Evolutionary conservation across 2,113 vertebrate genomes (phyloP), one percentile per base, ranked within the genome.

Genomic region (Pterocles burchelli): DNA sequence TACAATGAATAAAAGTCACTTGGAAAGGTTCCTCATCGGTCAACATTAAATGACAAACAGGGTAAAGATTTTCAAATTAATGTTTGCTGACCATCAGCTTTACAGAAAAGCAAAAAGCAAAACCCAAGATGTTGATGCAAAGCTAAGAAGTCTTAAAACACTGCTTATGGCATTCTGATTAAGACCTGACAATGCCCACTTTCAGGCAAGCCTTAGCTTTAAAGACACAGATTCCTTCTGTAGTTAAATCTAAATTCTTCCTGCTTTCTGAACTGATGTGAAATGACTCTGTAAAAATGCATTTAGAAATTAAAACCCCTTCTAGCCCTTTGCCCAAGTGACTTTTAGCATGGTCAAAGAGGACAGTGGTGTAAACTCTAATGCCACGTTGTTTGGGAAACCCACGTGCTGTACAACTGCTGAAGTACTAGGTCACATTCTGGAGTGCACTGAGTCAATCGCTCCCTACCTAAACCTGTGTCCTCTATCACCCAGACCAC

Each of bases 341-440:
- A 90, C 51, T 85, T 83, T 13, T 22, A 55, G 43, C 26, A 58
- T 6, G 28, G 36, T 83, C 46, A 73, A 68, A 79, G 24, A 90
- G 28, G 11, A 70, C 31, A 80, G 22, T 6, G 25, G 8, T 79
- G 54, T 36, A 51, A 76, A 14, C n/a, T 49, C 36, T 52, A 61
- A 68, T 19, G 10, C 11, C 46, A 46, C 1, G 0, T 0, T 15
- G 11, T 6, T 1, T 49, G 25, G 46, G 28, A 88, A 87, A 75
- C 4, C 3, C 5, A 2, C 16, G 12, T 65, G 63, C 51, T 63
- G 19, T 41, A 41, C 41, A 41, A 29, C 65, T 59, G 57, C 61
- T 8, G 7, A 76, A 73, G 45, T 26, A 87, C 7, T 24, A 75
- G 16, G 18, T 78, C 31, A 20, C 0, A 2, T 45, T 82, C 41